Percentiles rank a stretch among this genome's conserved stretches.
phyloP scores from a whole-genome alignment of 2,888 invertebrate species.

The Vanessa cardui region DNA sequence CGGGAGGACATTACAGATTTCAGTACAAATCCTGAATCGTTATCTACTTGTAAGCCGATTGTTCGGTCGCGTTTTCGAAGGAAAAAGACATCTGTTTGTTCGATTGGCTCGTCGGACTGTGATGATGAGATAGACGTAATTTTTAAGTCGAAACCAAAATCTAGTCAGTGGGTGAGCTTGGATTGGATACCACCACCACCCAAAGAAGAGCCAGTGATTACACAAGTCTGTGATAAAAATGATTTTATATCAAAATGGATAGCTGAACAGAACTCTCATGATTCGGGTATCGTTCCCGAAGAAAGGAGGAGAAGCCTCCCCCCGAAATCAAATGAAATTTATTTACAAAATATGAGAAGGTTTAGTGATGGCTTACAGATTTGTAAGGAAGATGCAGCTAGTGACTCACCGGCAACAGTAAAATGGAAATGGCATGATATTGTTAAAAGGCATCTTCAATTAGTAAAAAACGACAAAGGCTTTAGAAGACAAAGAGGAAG shows the following conservation, averaged over 20 bases:
- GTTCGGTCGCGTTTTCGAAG: conserved; percentile 71
- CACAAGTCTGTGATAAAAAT: conserved; percentile 81
- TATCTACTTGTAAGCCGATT: conserved; percentile 64
- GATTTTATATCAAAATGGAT: conserved; percentile 82
- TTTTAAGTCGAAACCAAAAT: conserved; percentile 82
- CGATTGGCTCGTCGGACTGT: conserved; percentile 79
- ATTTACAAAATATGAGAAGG: conserved; percentile 77
- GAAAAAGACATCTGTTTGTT: conserved; percentile 80
- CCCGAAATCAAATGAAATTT: conserved; percentile 78
- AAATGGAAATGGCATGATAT: conserved; percentile 82
- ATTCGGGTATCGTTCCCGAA: conserved; percentile 70
- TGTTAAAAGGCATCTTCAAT: conserved; percentile 76
- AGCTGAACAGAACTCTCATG: conserved; percentile 78
- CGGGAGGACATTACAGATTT: conserved; percentile 68
- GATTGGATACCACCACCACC: conserved; percentile 80
- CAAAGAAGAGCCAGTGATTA: conserved; percentile 78
- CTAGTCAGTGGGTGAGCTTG: conserved; percentile 82
- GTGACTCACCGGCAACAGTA: conserved; percentile 77
- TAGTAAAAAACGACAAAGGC: conserved; percentile 76
- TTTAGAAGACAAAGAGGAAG: conserved; percentile 76
- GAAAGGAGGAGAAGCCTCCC: conserved; percentile 78
- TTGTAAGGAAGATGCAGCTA: conserved; percentile 80
- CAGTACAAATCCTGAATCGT: conserved; percentile 60
- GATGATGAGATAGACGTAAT: conserved; percentile 81
- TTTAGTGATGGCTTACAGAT: conserved; percentile 79